Percentiles rank a stretch among this genome's conserved stretches.
These are phyloP conservation scores for Enteromius radiatus DNA, from an alignment of 2,797 vertebrate species.

Conservation along the genomic window DNA sequence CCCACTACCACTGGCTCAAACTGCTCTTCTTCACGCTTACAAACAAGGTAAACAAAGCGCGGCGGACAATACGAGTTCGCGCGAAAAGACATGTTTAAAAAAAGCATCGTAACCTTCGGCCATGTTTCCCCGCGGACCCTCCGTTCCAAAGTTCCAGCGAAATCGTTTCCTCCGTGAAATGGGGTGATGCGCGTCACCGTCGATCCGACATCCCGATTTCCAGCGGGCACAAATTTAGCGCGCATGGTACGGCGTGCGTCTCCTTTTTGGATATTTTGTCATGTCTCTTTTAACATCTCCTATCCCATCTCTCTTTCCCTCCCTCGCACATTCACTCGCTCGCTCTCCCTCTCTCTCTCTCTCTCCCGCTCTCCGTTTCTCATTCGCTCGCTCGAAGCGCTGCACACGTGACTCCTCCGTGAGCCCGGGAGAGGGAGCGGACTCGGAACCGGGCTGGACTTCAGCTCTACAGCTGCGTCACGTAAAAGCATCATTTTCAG, in stretches of 20 bases:
- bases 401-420: conserved; percentile 89
- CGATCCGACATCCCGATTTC: conserved; percentile 95
- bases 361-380: conserved; percentile 71
- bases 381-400: conserved; percentile 75
- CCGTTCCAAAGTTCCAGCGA: conserved; percentile 91
- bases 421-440: conserved; percentile 46
- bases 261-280: conserved; percentile 88
- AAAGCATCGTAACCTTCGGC: conserved; percentile 96
- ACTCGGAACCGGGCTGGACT: conserved; percentile 50
- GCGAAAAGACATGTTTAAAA: conserved; percentile 68
- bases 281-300: conserved; percentile 77
- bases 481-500: conserved; percentile 6
- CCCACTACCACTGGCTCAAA: conserved; percentile 39
- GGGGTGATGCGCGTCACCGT: conserved; percentile 88
- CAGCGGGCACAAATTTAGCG: conserved; percentile 90
- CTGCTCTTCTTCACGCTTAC: not conserved
- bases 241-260: conserved; percentile 96
- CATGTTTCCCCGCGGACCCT: conserved; percentile 98
- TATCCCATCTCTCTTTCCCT: conserved; percentile 74
- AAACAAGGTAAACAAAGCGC: conserved; percentile 56
- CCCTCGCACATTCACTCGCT: conserved; percentile 64
- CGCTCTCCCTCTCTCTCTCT: conserved; percentile 72
- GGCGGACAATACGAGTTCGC: conserved; percentile 9
- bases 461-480: conserved; percentile 15
- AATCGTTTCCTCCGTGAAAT: conserved; percentile 91